Evolutionary conservation across 2,888 invertebrate genomes (phyloP).

Genomic region (Nephrocerus scutellatus): DNA sequence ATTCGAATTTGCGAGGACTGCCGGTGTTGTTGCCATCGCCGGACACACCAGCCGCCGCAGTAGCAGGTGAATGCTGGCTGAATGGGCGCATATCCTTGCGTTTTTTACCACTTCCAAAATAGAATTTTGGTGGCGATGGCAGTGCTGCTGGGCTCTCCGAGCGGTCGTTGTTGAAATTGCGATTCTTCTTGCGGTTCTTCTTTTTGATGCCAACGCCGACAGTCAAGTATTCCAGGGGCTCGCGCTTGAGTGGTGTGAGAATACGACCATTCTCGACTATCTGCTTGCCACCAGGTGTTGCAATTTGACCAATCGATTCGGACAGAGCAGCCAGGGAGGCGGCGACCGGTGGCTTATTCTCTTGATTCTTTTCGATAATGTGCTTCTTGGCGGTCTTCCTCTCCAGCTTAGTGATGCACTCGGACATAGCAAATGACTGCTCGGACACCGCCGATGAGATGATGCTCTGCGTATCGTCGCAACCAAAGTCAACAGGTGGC

Average conservation of each 20-base stretch:
- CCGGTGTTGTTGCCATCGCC: slow-evolving; percentile 18
- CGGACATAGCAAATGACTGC: slow-evolving; percentile 62
- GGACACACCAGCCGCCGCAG: slow-evolving; percentile 9
- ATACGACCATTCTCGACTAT: slow-evolving; percentile 48
- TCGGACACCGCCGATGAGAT: slow-evolving; percentile 70
- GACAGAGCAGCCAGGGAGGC: slow-evolving; percentile 24
- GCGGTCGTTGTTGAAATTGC: slow-evolving; percentile 52
- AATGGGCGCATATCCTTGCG: slow-evolving; percentile 54
- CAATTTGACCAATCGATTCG: slow-evolving; percentile 8
- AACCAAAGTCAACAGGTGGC: slow-evolving; percentile 49
- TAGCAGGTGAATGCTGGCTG: slow-evolving; percentile 36
- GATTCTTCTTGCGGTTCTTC: slow-evolving; percentile 62
- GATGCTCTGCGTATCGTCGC: slow-evolving; percentile 65
- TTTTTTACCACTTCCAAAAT: slow-evolving; percentile 53
- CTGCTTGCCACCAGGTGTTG: slow-evolving; percentile 24
- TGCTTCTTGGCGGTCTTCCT: slow-evolving; percentile 49
- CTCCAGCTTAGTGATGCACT: slow-evolving; percentile 56
- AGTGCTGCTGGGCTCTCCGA: slow-evolving; percentile 61
- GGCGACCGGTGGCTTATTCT: slow-evolving; percentile 38
- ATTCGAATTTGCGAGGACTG: slow-evolving; percentile 42
- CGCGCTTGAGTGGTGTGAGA: slow-evolving; percentile 61
- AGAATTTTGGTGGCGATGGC: slow-evolving; percentile 60
- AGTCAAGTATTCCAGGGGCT: slow-evolving; percentile 68
- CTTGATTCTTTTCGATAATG: slow-evolving; percentile 41
- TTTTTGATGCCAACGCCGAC: slow-evolving; percentile 61